phyloP scores from a whole-genome alignment of 2,113 vertebrate genomes.

The Nothocercus nigrocapillus region DNA sequence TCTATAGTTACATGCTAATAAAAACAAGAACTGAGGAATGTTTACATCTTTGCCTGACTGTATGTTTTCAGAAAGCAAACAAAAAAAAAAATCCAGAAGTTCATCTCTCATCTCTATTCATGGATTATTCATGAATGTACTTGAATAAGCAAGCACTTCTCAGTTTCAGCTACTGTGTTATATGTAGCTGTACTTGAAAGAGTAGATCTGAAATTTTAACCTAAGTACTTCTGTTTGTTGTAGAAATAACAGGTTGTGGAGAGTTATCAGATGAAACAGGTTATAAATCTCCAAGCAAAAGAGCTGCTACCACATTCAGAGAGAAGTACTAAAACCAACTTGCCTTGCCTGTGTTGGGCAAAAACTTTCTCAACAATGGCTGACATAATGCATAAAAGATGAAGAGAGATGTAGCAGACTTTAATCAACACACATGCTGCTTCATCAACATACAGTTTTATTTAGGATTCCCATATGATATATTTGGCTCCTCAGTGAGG shows the following conservation, averaged over 20 bases:
- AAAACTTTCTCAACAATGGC: background rate
- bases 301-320: background rate
- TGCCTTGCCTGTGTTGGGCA: background rate
- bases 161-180: conserved; percentile 22
- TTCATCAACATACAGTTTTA: conserved; percentile 23
- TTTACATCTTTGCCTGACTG: conserved; percentile 26
- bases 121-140: background rate
- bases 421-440: background rate
- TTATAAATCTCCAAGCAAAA: background rate
- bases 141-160: conserved; percentile 16
- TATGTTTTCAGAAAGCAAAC: conserved; percentile 25
- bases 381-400: background rate
- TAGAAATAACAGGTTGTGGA: background rate
- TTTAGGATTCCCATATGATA: conserved; percentile 32
- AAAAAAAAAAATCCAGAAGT: conserved; percentile 30
- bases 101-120: conserved; percentile 8
- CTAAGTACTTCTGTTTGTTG: background rate
- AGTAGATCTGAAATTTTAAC: background rate
- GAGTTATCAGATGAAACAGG: background rate
- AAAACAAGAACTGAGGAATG: conserved; percentile 46
- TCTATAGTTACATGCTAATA: conserved; percentile 55
- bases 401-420: background rate
- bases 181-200: background rate
- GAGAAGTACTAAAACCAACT: conserved; percentile 16
- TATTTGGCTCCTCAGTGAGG: conserved; percentile 30